A percentile compares a stretch with the other conserved stretches of the same genome.
Evolutionary conservation across 1,140 invertebrate species (phyloP).

Genomic region (Ganaspis sp.): DNA sequence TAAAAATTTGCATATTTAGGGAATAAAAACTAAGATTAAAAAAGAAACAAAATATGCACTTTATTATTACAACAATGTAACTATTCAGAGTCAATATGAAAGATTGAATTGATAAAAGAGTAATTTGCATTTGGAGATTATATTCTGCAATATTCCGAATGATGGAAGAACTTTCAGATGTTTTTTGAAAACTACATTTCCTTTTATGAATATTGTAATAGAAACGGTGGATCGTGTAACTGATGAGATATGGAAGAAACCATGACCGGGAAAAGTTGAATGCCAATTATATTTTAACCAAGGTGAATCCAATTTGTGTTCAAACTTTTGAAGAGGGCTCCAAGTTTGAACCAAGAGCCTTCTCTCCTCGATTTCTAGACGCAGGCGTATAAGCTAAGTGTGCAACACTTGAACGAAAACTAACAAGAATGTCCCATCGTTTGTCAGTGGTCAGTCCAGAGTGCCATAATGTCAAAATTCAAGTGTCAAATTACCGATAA

Average conservation of each 20-base stretch:
- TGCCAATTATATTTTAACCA: constrained; percentile 73
- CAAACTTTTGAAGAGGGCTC: constrained; percentile 66
- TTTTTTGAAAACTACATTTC: neutral
- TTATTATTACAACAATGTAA: no score
- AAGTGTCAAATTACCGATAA: no score
- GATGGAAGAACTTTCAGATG: neutral
- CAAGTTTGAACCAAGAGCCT: constrained; percentile 68
- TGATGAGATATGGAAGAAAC: constrained; percentile 31
- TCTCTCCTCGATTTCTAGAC: constrained; percentile 58
- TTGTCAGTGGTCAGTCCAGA: constrained; percentile 49
- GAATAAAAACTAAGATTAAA: no score
- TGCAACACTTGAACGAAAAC: constrained; percentile 64
- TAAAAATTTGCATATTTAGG: no score
- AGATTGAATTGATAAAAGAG: no score
- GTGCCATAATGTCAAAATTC: neutral
- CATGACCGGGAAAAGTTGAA: constrained; percentile 64
- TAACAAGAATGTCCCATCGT: constrained; percentile 69
- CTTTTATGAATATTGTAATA: constrained; percentile 31
- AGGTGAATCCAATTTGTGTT: constrained; percentile 71
- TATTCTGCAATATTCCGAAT: no score
- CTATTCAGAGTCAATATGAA: no score
- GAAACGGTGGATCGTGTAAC: neutral
- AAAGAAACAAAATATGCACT: no score
- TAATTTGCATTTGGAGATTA: no score
- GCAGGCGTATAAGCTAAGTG: constrained; percentile 68